These are phyloP conservation scores for Phataginus tetradactyla DNA, from an alignment of 2,797 vertebrate species.

Conservation along the genomic window DNA sequence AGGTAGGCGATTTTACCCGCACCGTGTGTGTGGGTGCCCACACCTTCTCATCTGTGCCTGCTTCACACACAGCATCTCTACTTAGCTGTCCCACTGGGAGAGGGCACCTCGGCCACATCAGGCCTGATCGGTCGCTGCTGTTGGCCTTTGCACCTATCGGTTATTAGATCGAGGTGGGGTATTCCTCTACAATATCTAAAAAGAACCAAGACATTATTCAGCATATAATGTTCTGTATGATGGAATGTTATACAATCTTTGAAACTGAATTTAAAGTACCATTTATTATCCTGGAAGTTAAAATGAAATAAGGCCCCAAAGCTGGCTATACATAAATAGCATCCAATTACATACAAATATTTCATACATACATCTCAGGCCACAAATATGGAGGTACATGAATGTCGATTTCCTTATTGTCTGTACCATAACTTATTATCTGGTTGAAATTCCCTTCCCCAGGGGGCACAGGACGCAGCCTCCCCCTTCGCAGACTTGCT, in stretches of 20 bases:
- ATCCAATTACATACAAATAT: accelerated
- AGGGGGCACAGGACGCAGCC: too few species aligned
- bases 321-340: accelerated
- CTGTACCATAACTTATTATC: too few species aligned
- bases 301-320: neutral
- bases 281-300: neutral
- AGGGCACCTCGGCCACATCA: neutral
- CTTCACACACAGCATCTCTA: neutral
- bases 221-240: neutral
- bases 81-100: neutral
- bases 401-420: neutral
- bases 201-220: neutral
- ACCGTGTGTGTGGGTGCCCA: accelerated
- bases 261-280: neutral
- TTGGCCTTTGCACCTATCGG: accelerated
- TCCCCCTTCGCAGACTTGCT: accelerated
- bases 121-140: neutral
- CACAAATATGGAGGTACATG: accelerated
- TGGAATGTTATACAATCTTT: neutral
- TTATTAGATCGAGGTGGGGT: neutral
- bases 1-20: accelerated
- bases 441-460: neutral
- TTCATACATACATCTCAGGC: neutral
- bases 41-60: neutral
- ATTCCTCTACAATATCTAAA: neutral